Evolutionary conservation across 2,113 vertebrate species (phyloP).

Genomic region (Caloenas nicobarica): DNA sequence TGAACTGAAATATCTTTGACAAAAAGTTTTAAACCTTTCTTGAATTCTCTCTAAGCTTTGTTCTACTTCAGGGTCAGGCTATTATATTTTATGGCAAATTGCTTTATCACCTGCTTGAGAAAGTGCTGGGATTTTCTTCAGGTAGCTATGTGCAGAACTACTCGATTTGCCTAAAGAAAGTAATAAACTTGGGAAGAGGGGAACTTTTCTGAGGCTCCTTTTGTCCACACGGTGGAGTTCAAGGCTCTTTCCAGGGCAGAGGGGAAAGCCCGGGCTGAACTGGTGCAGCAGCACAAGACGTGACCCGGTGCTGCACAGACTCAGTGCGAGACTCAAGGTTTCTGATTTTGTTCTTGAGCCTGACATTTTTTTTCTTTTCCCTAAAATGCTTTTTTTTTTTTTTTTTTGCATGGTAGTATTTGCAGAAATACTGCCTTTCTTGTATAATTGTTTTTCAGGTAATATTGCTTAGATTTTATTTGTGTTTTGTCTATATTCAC

Average conservation of each 20-base stretch:
- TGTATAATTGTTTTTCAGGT: neutral
- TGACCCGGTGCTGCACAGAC: neutral
- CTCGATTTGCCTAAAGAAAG: neutral
- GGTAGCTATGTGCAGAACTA: neutral
- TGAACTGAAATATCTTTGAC: neutral
- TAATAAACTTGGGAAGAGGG: neutral
- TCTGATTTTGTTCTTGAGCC: neutral
- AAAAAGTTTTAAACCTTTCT: neutral
- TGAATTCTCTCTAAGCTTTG: neutral
- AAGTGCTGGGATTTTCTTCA: neutral
- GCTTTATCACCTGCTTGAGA: neutral
- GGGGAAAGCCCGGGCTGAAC: neutral
- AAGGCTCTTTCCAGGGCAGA: neutral
- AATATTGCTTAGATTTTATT: neutral
- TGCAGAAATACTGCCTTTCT: neutral
- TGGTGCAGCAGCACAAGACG: neutral
- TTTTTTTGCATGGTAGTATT: neutral
- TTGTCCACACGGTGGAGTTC: constrained; percentile 45
- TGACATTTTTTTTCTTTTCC: neutral
- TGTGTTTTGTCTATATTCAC: neutral
- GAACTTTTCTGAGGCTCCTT: neutral
- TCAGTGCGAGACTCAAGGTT: neutral
- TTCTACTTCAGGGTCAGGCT: neutral
- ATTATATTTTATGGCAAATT: neutral
- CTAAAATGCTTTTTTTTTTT: neutral